phyloP scores from a whole-genome alignment of 2,797 vertebrate genomes.

The Anolis apletophallus region DNA sequence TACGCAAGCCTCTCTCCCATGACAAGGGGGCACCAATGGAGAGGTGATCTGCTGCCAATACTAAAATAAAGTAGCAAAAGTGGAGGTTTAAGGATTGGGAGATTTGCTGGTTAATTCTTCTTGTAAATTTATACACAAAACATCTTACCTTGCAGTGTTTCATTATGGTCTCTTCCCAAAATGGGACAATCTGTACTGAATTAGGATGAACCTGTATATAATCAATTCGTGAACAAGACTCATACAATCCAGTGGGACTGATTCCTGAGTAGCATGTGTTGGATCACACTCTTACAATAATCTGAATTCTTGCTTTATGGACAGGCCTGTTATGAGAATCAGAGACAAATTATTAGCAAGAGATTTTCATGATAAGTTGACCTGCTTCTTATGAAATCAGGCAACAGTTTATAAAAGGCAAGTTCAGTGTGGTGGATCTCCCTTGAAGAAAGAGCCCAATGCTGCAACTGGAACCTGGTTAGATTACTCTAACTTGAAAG shows the following conservation, averaged over 20 bases:
- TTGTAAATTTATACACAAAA: too few relatives aligned
- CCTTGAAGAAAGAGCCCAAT: not conserved
- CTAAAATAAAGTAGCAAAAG: too few relatives aligned
- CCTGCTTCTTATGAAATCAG: not conserved
- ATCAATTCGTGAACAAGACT: not conserved
- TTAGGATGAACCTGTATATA: not conserved
- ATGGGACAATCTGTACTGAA: too few relatives aligned
- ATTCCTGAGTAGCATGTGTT: not conserved
- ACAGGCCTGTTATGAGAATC: not conserved
- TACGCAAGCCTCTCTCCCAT: too few relatives aligned
- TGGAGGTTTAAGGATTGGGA: too few relatives aligned
- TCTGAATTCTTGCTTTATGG: not conserved
- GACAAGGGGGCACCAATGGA: too few relatives aligned
- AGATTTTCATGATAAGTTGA: not conserved
- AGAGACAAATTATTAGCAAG: not conserved
- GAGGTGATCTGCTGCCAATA: too few relatives aligned
- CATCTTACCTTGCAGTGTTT: too few relatives aligned
- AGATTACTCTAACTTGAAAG: not conserved
- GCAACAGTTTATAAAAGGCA: not conserved
- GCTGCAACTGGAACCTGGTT: not conserved
- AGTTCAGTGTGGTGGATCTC: not conserved
- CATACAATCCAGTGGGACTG: not conserved
- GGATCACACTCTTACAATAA: not conserved
- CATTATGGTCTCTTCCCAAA: too few relatives aligned
- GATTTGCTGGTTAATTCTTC: too few relatives aligned